Evolutionary conservation across 2,888 invertebrate species (phyloP).

Genomic region (Meloe dianella): DNA sequence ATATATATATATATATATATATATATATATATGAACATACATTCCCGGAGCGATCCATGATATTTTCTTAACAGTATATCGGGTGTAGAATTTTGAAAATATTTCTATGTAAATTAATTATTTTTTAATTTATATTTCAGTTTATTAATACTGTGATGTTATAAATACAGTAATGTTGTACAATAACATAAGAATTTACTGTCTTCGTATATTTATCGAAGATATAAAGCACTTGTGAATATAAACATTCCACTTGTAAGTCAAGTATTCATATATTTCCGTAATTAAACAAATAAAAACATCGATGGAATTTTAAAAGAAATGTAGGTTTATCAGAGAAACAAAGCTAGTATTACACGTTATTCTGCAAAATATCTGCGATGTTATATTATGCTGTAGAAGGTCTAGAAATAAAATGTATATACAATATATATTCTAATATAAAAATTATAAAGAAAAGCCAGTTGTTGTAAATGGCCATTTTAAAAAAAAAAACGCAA

Average conservation of each 20-base stretch:
- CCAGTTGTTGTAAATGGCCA: slow-evolving; percentile 45
- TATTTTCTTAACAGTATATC: slow-evolving; percentile 24
- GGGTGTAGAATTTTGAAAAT: slow-evolving; percentile 19
- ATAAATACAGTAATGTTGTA: slow-evolving; percentile 33
- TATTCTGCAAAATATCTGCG: slow-evolving; percentile 13
- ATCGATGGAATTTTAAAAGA: slow-evolving; percentile 1
- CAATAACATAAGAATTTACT: slow-evolving; percentile 21
- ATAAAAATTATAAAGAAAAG: slow-evolving; percentile 27
- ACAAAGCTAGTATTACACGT: neutral
- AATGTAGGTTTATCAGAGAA: neutral
- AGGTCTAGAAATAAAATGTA: slow-evolving; percentile 34
- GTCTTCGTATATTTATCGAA: neutral
- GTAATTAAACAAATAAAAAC: neutral
- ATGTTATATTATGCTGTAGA: slow-evolving; percentile 28
- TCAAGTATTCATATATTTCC: neutral
- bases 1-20: too few species aligned
- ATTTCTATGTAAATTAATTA: slow-evolving; percentile 30
- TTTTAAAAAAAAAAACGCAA: slow-evolving; percentile 36
- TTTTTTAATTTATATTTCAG: slow-evolving; percentile 31
- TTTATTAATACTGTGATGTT: slow-evolving; percentile 40
- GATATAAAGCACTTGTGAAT: neutral
- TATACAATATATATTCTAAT: slow-evolving; percentile 40
- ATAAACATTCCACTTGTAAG: slow-evolving; percentile 4
- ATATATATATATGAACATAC: slow-evolving; percentile 31
- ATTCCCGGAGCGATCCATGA: slow-evolving; percentile 13